These are phyloP conservation scores for Erithacus rubecula DNA, from an alignment of 2,797 vertebrate genomes.

Conservation along the genomic window DNA sequence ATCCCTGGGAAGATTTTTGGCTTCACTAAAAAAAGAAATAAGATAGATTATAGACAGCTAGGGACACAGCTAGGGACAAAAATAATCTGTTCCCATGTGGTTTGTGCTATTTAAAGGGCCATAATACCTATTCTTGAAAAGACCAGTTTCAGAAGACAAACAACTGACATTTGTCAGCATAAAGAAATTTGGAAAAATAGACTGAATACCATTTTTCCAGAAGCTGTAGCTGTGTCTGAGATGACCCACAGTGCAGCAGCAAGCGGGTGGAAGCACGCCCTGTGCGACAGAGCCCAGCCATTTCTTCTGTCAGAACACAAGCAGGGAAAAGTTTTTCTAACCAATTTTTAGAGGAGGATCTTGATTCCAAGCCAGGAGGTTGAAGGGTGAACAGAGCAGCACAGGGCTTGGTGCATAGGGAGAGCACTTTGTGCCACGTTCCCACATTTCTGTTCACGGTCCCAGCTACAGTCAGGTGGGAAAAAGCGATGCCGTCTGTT, in stretches of 20 bases:
- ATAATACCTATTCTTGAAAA: conserved; percentile 27
- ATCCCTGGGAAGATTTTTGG: conserved; percentile 58
- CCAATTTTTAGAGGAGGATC: neutral
- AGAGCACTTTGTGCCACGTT: neutral
- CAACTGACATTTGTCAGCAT: neutral
- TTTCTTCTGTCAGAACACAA: neutral
- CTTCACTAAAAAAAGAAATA: conserved; percentile 13
- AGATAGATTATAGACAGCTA: conserved; percentile 15
- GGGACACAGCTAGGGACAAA: conserved; percentile 33
- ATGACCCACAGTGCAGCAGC: neutral
- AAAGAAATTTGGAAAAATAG: neutral
- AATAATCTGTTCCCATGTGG: conserved; percentile 39
- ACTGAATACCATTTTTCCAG: neutral
- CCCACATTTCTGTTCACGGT: neutral
- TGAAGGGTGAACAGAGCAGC: neutral
- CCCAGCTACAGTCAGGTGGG: neutral
- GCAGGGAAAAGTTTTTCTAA: neutral
- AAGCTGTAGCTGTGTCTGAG: neutral
- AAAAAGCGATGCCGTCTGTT: fast-evolving
- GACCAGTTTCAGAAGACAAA: neutral
- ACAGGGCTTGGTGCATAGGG: neutral
- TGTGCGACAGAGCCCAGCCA: neutral
- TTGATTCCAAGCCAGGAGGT: neutral
- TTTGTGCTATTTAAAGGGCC: conserved; percentile 51
- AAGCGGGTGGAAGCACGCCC: neutral